Base-by-base conservation (phyloP, 2,797 vertebrate genomes). In the Centroberyx gerrardi region DNA sequence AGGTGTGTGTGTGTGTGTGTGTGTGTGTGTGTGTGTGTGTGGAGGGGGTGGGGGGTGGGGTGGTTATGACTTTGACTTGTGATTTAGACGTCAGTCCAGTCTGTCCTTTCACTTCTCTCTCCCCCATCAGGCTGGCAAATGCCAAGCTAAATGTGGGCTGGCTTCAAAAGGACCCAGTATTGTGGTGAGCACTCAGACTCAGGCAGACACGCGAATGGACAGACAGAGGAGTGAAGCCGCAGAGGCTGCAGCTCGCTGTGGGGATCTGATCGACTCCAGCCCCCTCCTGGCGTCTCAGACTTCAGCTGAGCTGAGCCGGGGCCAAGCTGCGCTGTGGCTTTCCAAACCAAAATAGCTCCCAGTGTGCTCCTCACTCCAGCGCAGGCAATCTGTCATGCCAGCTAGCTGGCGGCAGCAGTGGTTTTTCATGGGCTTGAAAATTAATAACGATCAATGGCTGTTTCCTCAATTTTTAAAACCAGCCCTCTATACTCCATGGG, bases 321-420 rank as follows among this genome's bases (percentile, higher is more conserved):
- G 81, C 82, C 87, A 82, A 76, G 49, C 76, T 53, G 40, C 80
- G 74, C 54, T 78, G 70, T 2, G 48, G 76, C 65, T 81, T 79
- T 74, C 76, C 40, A 53, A 78, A 74, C 74, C 69, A 72, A 83
- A 88, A 89, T 81, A 85, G 64, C 80, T 83, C 81, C 80, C 76
- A 82, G 76, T 69, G 56, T 72, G 62, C 73, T 86, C 60, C 67
- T 81, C n/a, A 18, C 38, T 77, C 52, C 72, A 0, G 63, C 56
- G 9, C 28, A 38, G 73, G 73, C 72, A 68, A 3, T 59, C 63
- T 67, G 79, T 74, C 73, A 84, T 74, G 75, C 83, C 78, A 85
- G 65, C 73, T 56, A 76, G 72, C 36, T 54, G 6, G 44, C 15
- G 14, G 76, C 74, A 72, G 75, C 40, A 13, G 66, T 1, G 44